A percentile compares a stretch with the other conserved stretches of the same genome.
phyloP scores from a whole-genome alignment of 2,797 vertebrate species.

The Sphenodon punctatus region DNA sequence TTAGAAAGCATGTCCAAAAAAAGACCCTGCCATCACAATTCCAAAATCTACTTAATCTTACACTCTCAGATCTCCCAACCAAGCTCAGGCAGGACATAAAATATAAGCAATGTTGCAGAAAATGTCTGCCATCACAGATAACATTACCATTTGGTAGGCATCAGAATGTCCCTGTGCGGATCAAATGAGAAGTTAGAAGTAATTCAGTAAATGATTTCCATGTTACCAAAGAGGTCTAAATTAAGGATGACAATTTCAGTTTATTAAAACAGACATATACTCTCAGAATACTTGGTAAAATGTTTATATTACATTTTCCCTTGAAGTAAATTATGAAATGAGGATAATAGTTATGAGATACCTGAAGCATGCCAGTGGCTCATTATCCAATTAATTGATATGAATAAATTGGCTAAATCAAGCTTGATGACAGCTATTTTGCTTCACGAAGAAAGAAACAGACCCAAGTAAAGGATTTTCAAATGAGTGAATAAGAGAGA shows the following conservation, averaged over 20 bases:
- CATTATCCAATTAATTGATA: conserved; percentile 65
- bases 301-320: conserved; percentile 43
- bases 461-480: conserved; percentile 2
- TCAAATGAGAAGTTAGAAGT: background rate
- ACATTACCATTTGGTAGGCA: background rate
- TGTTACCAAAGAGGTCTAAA: conserved; percentile 6
- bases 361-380: conserved; percentile 36
- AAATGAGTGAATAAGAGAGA: conserved; percentile 28
- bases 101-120: background rate
- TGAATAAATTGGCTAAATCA: conserved; percentile 57
- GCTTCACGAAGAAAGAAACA: conserved; percentile 18
- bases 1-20: too few relatives aligned
- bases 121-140: background rate
- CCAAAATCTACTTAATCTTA: too few relatives aligned
- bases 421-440: conserved; percentile 51
- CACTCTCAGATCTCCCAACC: too few relatives aligned
- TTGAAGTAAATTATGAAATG: conserved; percentile 48
- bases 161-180: background rate
- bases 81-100: background rate
- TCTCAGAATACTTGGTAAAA: conserved; percentile 38
- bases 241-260: background rate
- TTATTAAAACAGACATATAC: conserved; percentile 1
- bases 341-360: conserved; percentile 45
- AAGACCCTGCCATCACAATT: too few relatives aligned
- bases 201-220: background rate